Base-by-base conservation (phyloP, 2,888 invertebrate species). In the Hanleya hanleyi region DNA sequence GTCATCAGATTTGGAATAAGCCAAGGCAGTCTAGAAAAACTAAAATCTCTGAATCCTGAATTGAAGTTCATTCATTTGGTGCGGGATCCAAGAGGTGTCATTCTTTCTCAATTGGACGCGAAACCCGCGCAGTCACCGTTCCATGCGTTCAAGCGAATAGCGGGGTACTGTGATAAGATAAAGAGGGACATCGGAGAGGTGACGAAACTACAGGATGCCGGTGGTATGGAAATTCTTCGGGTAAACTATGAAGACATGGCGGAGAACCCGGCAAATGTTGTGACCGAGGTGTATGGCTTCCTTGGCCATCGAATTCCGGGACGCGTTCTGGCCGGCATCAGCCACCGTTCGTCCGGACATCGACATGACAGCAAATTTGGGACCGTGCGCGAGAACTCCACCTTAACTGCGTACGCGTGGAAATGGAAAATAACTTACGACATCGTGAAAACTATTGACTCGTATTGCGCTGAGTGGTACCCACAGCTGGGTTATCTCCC, bases 221-320 rank as follows among this genome's bases (percentile, higher is more conserved):
- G 57, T 29, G 29, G 29, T 26, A 57, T 57, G 15, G 57, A 57
- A 4, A 57, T 57, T 57, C 32, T 57, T 22, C 22, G 26, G 1
- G 57, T 57, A 3, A 57, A 57, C 57, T 57, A 57, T 26, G 57
- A 57, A 57, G 57, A 57, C 32, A 57, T 57, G 57, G 57, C 57
- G 29, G 57, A 57, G 29, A 57, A 57, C 32, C 57, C 57, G 29
- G 29, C 4, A 15, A 29, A 22, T 1, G 57, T 32, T 4, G 32
- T 57, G 4, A 29, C 57, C 22, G 57, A 22, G 29, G 57, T 57
- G 2, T 57, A 57, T 29, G 22, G 26, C 29, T 57, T 57, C 32
- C 57, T 57, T 2, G 57, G 57, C 2, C 9, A 15, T 15, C 5
- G 12, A 15, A 2, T 57, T 29, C 57, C 57, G 5, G 57, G 57